Evolutionary conservation across 2,113 vertebrate genomes (phyloP), one percentile per base, ranked within the genome.

Genomic region (Eubucco bourcierii): DNA sequence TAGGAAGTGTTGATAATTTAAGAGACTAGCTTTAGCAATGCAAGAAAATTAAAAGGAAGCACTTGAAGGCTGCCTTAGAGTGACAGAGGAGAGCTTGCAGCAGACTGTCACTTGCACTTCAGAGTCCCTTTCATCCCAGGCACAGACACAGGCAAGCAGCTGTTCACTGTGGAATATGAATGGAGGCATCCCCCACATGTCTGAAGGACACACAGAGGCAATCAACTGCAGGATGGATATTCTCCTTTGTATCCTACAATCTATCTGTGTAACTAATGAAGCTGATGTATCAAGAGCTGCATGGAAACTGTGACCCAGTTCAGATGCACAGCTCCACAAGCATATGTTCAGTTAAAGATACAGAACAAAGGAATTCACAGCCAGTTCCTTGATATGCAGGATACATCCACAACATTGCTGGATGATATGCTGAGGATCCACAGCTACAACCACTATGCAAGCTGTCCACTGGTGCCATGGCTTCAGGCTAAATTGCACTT

Each of bases 11-110:
- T 84, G 84, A 56, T 95, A 79, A 90, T 95, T 90, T 66, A 65
- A 76, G 41, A 81, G 16, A n/a, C 63, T 63, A 31, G 59, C 74
- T 80, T 78, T 68, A 83, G 24, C 15, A 74, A 70, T 39, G 53
- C 65, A 75, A 82, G 72, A 39, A 90, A 94, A 82, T 85, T 65
- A 68, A 85, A 84, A 84, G 52, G 63, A 59, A 84, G 87, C 80
- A 80, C 58, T 72, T 72, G 84, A 94, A 94, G 87, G 39, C 68
- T 92, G 75, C 87, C 87, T 95, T 85, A 53, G 74, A 92, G 90
- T 64, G 67, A 39, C 44, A 67, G 60, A 68, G 29, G 56, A 41
- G 33, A 86, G 67, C 16, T 2, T 8, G 28, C 53, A 64, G 77
- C 59, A 53, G 25, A 10, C 77, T 88, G 79, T 78, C 84, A 61